Evolutionary conservation across 2,888 invertebrate species (phyloP), one percentile per base, ranked within the genome.

Genomic region (Phalera bucephala): DNA sequence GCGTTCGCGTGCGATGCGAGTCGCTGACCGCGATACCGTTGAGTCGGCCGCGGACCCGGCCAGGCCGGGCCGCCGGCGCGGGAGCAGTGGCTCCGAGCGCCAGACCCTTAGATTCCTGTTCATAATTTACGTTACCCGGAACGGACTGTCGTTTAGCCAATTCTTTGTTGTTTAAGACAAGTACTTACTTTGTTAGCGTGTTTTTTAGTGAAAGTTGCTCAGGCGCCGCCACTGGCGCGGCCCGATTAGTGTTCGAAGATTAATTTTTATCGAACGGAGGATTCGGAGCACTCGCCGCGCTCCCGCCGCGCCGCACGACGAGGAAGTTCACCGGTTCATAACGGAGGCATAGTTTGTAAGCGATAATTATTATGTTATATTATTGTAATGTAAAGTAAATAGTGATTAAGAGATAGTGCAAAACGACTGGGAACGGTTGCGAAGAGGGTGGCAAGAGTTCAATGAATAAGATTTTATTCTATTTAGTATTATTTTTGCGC

Each of bases 151-250:
- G 70, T 79, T 81, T 84, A 86, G 84, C 79, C 71, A 83, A 86
- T 83, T 83, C 75, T 76, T 79, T 80, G 78, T 83, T 80, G 68
- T 77, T 70, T 79, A 75, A 78, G 78, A 80, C 63, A 72, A 79
- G 84, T 86, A 86, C 86, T 85, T 86, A 86, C 79, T 77, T 80
- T 77, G 80, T 84, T 83, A 80, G 80, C 72, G 79, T 75, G 80
- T 85, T 87, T 84, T 69, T 80, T 83, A 86, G 88, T 87, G 88
- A 87, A 87, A 88, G 88, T 87, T 87, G 87, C 84, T 87, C 86
- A 85, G 84, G 78, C 85, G 81, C 85, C 72, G 79, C 72, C 80
- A 72, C 77, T 80, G 81, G 83, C 83, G 85, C 77, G 83, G 83
- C 82, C 83, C 84, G 74, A 81, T 80, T 79, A 80, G 81, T 81